Evolutionary conservation across 2,797 vertebrate species (phyloP).

Genomic region (Myotis vivesi): DNA sequence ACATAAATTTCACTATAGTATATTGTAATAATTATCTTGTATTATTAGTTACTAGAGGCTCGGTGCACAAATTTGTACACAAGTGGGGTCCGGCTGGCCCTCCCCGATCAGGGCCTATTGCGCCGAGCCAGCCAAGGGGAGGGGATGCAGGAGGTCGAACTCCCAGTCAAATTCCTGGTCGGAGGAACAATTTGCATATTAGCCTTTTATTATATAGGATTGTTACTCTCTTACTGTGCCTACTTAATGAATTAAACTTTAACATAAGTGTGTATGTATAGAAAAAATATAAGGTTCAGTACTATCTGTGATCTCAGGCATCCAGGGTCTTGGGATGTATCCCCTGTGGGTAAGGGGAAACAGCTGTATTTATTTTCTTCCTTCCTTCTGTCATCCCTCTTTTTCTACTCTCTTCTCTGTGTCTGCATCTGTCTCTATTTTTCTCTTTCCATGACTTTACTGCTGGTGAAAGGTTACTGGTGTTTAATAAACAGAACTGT

Average conservation of each 20-base stretch:
- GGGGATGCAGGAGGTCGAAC: too few species aligned
- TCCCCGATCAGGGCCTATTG: too few species aligned
- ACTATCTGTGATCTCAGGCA: background rate
- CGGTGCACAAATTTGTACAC: too few species aligned
- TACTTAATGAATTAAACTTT: background rate
- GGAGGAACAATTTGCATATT: too few species aligned
- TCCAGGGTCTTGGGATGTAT: background rate
- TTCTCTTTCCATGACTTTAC: background rate
- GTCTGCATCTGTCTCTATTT: background rate
- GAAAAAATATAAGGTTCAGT: background rate
- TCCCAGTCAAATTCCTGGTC: too few species aligned
- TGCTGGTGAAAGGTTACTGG: conserved; percentile 59
- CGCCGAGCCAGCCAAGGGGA: too few species aligned
- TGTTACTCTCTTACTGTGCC: background rate
- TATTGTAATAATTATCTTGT: background rate
- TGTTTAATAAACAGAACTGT: conserved; percentile 61
- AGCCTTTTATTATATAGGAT: background rate
- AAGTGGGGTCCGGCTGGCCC: too few species aligned
- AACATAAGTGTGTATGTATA: background rate
- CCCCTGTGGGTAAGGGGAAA: background rate
- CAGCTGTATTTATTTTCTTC: conserved; percentile 57
- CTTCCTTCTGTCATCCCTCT: background rate
- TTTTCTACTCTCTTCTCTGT: background rate
- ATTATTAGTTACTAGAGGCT: background rate
- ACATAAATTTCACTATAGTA: background rate